phyloP scores from a whole-genome alignment of 1,140 invertebrate species.

The Monochamus saltuarius region DNA sequence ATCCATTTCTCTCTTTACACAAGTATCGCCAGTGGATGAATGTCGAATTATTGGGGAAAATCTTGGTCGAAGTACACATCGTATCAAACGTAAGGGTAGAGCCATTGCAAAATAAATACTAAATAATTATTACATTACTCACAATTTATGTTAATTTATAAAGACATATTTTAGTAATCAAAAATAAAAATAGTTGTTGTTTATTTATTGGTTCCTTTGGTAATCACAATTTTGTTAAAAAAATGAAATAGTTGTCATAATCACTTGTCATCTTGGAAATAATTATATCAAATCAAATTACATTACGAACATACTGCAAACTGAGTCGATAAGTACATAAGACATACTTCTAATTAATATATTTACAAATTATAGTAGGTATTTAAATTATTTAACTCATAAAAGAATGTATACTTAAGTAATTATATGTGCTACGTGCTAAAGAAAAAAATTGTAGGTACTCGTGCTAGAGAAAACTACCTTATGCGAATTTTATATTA shows the following conservation, averaged over 20 bases:
- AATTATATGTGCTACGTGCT: no score
- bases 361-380: no score
- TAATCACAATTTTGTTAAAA: conserved; percentile 14
- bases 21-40: conserved; percentile 14
- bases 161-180: conserved; percentile 21
- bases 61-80: not conserved
- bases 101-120: conserved; percentile 17
- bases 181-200: conserved; percentile 22
- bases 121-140: conserved; percentile 26
- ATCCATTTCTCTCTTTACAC: conserved; percentile 14
- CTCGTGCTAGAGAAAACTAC: no score
- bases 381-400: no score
- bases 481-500: no score
- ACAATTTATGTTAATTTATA: conserved; percentile 30
- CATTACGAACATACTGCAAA: no score
- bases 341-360: no score
- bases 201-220: conserved; percentile 24
- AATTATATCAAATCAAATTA: no score
- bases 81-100: conserved; percentile 21
- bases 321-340: no score
- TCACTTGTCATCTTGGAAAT: no score
- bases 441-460: no score
- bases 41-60: not conserved
- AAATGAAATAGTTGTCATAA: not conserved
- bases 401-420: no score